phyloP scores from a whole-genome alignment of 2,113 vertebrate genomes.

The Synodontis membranacea region DNA sequence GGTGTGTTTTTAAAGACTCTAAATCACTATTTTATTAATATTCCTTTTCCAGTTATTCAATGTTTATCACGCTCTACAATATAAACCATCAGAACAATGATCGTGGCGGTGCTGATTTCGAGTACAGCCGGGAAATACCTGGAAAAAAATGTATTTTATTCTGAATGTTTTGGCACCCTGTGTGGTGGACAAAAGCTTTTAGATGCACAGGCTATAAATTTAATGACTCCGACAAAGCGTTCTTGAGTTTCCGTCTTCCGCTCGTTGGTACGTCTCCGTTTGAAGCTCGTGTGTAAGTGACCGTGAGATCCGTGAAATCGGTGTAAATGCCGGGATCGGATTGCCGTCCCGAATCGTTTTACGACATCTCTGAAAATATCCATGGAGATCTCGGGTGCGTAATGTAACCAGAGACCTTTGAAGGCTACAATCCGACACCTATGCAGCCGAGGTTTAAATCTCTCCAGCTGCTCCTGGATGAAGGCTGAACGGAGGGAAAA shows the following conservation, averaged over 20 bases:
- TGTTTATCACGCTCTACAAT: too few species aligned
- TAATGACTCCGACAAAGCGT: background rate
- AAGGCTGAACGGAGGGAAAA: background rate
- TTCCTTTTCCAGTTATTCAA: too few species aligned
- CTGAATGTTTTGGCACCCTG: background rate
- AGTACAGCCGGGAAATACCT: background rate
- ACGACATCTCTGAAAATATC: conserved; percentile 48
- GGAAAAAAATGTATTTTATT: background rate
- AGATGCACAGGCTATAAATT: background rate
- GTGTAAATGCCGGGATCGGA: conserved; percentile 54
- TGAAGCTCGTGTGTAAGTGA: conserved; percentile 16
- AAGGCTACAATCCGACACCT: conserved; percentile 49
- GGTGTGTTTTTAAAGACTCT: too few species aligned
- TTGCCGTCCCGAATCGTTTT: conserved; percentile 59
- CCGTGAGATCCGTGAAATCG: conserved; percentile 58
- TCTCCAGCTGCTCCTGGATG: conserved; percentile 33
- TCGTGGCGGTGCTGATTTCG: too few species aligned
- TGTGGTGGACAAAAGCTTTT: background rate
- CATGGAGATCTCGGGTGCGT: conserved; percentile 52
- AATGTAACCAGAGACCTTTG: conserved; percentile 55
- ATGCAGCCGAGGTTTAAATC: background rate
- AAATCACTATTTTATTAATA: too few species aligned
- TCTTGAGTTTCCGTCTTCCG: conserved; percentile 32
- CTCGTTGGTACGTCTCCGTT: conserved; percentile 15
- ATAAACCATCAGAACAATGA: too few species aligned